Evolutionary conservation across 1,140 invertebrate genomes (phyloP), one percentile per base, ranked within the genome.

Genomic region (Brachionus sp.): DNA sequence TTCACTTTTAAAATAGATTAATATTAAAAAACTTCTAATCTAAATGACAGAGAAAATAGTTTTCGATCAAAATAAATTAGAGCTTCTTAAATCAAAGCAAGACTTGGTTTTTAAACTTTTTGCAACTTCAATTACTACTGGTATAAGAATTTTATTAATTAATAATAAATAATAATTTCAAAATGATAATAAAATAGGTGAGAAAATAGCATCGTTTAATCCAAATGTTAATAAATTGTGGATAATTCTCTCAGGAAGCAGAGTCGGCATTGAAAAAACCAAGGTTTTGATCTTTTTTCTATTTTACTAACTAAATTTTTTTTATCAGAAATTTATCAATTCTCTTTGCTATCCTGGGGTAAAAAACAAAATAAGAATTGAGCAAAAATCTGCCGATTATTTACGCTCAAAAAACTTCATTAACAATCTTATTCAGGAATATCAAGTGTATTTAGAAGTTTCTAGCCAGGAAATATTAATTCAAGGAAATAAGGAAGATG

Each of bases 241-340:
- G n/a, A n/a, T 75, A 19, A 46, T 25, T 39, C 4, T 75, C 4
- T 46, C 23, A 3, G 42, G 42, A 9, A 46, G 9, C 0, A 75
- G 13, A 19, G 29, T 25, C 23, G 37, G 29, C 7, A 23, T 19
- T 3, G n/a, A 46, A 10, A 75, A 75, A 46, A 39, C 70, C 0
- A 75, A 75, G 23, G 70, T 75, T 46, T 35, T 39, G 6, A 19
- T 46, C 23, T 75, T 44, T 44, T 35, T 44, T 42, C 10, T 16
- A 73, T 16, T 35, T 16, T 39, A n/a, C 10, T 7, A 7, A 12
- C 29, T 46, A 25, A 12, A 12, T 46, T 6, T 23, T 46, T 75
- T 23, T 75, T 25, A 25, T n/a, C 13, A 75, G 77, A 80, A 80
- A 80, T 80, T 42, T 25, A 66, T 80, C 19, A 29, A 23, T 80